Conservation (phyloP, 2,113 vertebrate genomes). For the Perca fluviatilis region DNA sequence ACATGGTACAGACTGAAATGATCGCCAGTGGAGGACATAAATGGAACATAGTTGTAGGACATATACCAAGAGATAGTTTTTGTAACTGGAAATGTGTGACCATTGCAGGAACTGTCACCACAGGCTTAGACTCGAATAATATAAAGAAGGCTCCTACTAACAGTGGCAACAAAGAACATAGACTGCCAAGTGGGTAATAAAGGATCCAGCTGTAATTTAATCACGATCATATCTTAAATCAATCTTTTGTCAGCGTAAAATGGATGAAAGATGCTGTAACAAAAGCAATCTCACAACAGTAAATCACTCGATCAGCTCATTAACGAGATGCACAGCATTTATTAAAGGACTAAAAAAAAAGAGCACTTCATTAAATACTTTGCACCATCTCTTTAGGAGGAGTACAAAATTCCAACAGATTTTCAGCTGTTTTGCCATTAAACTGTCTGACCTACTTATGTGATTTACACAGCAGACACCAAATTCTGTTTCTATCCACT, state of each 20-base stretch:
- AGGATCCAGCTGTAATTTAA: constrained; percentile 75
- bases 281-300: constrained; percentile 72
- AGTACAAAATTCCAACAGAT: constrained; percentile 18
- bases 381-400: constrained; percentile 23
- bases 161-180: constrained; percentile 14
- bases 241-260: constrained; percentile 74
- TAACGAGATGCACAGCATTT: constrained; percentile 68
- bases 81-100: constrained; percentile 4
- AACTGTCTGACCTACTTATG: constrained; percentile 66
- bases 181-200: constrained; percentile 69
- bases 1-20: constrained; percentile 1
- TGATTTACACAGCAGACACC: constrained; percentile 63
- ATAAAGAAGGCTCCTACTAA: constrained; percentile 26
- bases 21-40: neutral
- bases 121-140: constrained; percentile 16
- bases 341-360: constrained; percentile 58
- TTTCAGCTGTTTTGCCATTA: constrained; percentile 42
- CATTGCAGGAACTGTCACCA: constrained; percentile 13
- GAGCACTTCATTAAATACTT: constrained; percentile 53
- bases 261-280: constrained; percentile 70
- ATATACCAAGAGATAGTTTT: neutral
- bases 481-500: constrained; percentile 57
- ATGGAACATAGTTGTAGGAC: constrained; percentile 13
- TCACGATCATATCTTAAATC: constrained; percentile 76
- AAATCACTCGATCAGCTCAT: constrained; percentile 77